Base-by-base conservation (phyloP, 2,113 vertebrate species). In the Leptocoma aspasia region DNA sequence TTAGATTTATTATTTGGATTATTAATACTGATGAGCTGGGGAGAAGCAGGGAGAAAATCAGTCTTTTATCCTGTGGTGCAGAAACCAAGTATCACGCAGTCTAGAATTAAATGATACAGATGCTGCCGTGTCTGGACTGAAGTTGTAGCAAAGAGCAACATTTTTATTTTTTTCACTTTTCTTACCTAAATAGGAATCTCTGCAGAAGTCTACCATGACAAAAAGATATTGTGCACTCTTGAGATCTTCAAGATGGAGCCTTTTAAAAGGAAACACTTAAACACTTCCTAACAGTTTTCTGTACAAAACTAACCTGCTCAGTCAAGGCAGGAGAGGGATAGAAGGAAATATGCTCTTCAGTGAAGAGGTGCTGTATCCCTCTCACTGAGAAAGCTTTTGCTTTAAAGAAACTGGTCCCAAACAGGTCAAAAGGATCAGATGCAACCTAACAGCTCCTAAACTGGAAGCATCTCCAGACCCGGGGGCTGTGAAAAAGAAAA, bases 21-120 rank as follows among this genome's bases (percentile, higher is more conserved):
- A 97, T 96, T 97, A 97, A 97, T 96, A 97, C 93, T 97, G 97
- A 98, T 96, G 52, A 82, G 52, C 42, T 96, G 76, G 44, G 37
- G 35, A 92, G n/a, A 97, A 86, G 54, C 65, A 92, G 81, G 64
- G 59, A 95, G 44, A 82, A 89, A 93, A 82, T 68, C 76, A 89
- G 65, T 94, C 82, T 97, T 97, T 87, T 63, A 91, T 86, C 65
- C 69, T 92, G 50, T 70, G 76, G 42, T 94, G 82, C 68, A 90
- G 82, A 97, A 96, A 86, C 70, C 92, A 93, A 95, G 94, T 94
- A 97, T 89, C 86, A 88, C 2, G 2, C 47, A 16, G 90, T 78
- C 73, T 76, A 87, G 85, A 97, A 96, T 96, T 89, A 97, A 96
- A 96, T 73, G 35, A 86, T 95, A 79, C 44, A 77, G 72, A 84